Conservation (phyloP, 2,888 invertebrate species). For the Agrenia bidenticulata region DNA sequence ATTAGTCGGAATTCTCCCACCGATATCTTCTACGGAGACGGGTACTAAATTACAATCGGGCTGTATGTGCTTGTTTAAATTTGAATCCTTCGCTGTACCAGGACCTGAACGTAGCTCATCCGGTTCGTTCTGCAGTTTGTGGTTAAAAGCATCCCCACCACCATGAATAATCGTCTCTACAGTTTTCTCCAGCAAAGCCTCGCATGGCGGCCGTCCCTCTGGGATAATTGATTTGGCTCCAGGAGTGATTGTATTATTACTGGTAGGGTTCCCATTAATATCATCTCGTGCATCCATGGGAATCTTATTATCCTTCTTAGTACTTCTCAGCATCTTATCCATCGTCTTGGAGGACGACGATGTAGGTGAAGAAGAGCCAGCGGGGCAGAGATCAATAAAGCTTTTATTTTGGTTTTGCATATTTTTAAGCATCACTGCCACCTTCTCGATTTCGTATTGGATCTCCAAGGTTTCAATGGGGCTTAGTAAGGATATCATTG, state of each 20-base stretch:
- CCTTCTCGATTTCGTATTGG: conserved; percentile 45
- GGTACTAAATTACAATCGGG: background rate
- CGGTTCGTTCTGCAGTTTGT: too few species aligned
- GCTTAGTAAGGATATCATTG: conserved; percentile 45
- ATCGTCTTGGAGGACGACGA: too few species aligned
- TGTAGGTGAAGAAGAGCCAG: background rate
- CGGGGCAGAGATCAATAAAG: conserved; percentile 15
- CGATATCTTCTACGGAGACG: background rate
- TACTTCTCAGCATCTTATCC: background rate
- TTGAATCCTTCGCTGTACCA: too few species aligned
- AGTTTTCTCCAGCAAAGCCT: background rate
- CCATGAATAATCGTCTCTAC: too few species aligned
- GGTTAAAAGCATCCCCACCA: too few species aligned
- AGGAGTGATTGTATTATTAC: too few species aligned
- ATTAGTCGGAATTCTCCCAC: background rate
- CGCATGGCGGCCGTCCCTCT: background rate
- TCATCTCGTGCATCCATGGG: background rate
- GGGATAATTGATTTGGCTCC: background rate
- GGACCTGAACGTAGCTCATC: too few species aligned
- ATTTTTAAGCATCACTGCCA: conserved; percentile 40
- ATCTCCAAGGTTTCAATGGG: conserved; percentile 42
- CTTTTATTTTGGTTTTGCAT: conserved; percentile 32
- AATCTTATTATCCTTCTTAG: conserved; percentile 5
- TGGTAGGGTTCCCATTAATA: conserved; percentile 2
- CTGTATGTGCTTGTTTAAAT: too few species aligned